Conservation (phyloP, 2,113 vertebrate genomes). For the Eidolon helvum region DNA sequence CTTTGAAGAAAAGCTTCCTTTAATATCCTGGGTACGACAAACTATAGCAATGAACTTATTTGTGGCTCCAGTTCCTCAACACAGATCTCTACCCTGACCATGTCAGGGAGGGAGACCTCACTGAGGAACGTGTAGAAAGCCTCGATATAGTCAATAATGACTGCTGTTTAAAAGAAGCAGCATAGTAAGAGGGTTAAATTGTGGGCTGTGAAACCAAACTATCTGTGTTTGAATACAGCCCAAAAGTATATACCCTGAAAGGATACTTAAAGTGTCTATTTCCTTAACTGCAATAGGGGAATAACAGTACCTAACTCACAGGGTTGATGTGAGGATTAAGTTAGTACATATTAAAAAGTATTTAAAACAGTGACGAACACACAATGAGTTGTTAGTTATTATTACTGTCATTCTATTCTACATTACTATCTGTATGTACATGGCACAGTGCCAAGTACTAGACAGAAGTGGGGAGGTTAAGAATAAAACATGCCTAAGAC, state of each 20-base stretch:
- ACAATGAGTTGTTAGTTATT: not conserved
- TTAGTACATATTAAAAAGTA: not conserved
- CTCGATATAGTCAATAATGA: not conserved
- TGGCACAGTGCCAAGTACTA: not conserved
- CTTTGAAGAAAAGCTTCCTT: conserved; percentile 31
- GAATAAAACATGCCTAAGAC: not conserved
- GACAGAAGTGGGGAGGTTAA: not conserved
- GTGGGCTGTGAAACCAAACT: not conserved
- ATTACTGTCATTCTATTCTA: not conserved
- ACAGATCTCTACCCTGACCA: not conserved
- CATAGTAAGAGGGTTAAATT: not conserved
- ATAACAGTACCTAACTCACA: not conserved
- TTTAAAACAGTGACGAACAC: not conserved
- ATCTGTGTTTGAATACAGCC: not conserved
- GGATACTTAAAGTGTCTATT: not conserved
- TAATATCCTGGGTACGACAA: not conserved
- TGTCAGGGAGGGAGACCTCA: not conserved
- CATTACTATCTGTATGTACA: not conserved
- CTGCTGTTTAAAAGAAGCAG: not conserved
- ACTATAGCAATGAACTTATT: not conserved
- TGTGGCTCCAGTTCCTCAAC: not conserved
- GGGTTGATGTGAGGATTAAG: not conserved
- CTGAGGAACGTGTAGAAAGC: not conserved
- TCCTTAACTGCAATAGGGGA: not conserved
- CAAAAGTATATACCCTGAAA: not conserved